Percentiles rank a stretch among this genome's conserved stretches.
Evolutionary conservation across 2,888 invertebrate genomes (phyloP).

Genomic region (Pyrrhia umbra): DNA sequence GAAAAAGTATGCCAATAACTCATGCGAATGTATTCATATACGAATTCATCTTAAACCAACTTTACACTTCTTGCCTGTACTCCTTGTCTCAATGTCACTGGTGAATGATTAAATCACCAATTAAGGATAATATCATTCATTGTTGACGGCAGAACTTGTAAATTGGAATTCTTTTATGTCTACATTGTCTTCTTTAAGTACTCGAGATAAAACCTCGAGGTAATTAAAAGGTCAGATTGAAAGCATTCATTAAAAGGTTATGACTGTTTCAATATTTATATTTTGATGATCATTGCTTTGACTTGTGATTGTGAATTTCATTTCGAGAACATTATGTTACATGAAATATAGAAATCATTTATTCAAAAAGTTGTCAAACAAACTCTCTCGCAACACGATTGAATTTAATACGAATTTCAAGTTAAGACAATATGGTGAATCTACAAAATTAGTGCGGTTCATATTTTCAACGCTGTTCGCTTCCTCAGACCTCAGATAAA

Average conservation of each 20-base stretch:
- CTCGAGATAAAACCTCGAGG: conserved; percentile 13
- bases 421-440: too few relatives aligned
- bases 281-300: background rate
- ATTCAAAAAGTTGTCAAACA: too few relatives aligned
- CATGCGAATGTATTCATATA: background rate
- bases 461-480: too few relatives aligned
- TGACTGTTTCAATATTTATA: background rate
- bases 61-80: background rate
- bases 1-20: too few relatives aligned
- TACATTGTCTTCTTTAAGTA: conserved; percentile 39
- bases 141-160: conserved; percentile 36
- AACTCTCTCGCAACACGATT: too few relatives aligned
- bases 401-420: too few relatives aligned
- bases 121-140: conserved; percentile 48
- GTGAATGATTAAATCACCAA: conserved; percentile 31
- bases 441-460: too few relatives aligned
- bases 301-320: background rate
- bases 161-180: conserved; percentile 31
- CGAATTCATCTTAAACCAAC: background rate
- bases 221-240: conserved; percentile 18
- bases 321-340: too few relatives aligned
- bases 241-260: conserved; percentile 1
- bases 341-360: too few relatives aligned
- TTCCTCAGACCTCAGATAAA: too few relatives aligned
- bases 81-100: conserved; percentile 36